A percentile compares a stretch with the other conserved stretches of the same genome.
Conservation (phyloP, 2,888 invertebrate species). For the Bellardia pandia region DNA sequence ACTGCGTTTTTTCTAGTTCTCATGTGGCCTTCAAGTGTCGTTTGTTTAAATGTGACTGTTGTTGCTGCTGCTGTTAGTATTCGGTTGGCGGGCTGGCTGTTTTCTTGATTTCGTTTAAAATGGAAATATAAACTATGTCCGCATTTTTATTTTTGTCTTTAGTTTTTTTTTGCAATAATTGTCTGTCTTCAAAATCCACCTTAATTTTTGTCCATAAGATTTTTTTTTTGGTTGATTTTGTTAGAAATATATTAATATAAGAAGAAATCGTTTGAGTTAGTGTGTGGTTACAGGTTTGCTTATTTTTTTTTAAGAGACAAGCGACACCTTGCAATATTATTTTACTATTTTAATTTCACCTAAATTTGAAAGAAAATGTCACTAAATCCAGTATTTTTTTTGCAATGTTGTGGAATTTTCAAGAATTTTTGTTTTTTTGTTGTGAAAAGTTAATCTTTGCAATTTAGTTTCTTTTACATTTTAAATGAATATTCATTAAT, state of each 20-base stretch:
- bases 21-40: constrained; percentile 73
- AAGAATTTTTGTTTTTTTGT: too few species aligned
- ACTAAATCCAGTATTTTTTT: too few species aligned
- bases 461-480: too few species aligned
- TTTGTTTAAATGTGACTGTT: constrained; percentile 44
- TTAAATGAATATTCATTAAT: too few species aligned
- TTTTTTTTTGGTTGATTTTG: constrained; percentile 17
- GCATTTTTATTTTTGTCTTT: constrained; percentile 52
- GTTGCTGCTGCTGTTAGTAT: constrained; percentile 8
- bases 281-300: constrained; percentile 59
- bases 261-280: constrained; percentile 35
- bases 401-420: too few species aligned
- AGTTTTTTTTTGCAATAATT: constrained; percentile 30
- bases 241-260: constrained; percentile 28
- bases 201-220: constrained; percentile 25
- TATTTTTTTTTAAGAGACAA: neutral
- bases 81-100: constrained; percentile 18
- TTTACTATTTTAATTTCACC: constrained; percentile 19
- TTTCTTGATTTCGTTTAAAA: constrained; percentile 57
- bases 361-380: neutral
- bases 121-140: constrained; percentile 67
- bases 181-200: constrained; percentile 55
- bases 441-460: too few species aligned
- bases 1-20: constrained; percentile 68
- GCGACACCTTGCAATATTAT: neutral